Conservation (phyloP, 2,888 invertebrate genomes). For the Rhamnusium bicolor region DNA sequence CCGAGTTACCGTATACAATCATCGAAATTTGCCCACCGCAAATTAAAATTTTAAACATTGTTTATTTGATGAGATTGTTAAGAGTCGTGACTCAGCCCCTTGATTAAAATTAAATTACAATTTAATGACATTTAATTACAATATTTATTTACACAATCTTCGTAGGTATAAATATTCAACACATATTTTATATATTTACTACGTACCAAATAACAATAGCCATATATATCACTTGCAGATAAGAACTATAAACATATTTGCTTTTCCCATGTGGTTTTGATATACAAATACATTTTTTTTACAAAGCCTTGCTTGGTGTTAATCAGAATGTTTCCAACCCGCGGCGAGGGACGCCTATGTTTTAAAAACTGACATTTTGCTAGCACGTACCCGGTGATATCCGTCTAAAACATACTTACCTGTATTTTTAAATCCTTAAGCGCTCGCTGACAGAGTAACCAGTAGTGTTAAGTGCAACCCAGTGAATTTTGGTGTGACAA, state of each 20-base stretch:
- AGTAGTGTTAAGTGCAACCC: background rate
- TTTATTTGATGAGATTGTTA: background rate
- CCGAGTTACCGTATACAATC: no score
- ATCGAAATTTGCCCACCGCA: no score
- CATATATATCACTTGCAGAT: constrained; percentile 1
- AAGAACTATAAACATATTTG: constrained; percentile 15
- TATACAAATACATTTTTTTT: background rate
- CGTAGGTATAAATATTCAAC: background rate
- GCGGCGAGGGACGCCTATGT: constrained; percentile 42
- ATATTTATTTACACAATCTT: background rate
- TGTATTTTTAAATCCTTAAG: constrained; percentile 24
- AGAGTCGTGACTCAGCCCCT: background rate
- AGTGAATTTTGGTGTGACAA: constrained; percentile 19
- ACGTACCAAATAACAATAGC: constrained; percentile 13
- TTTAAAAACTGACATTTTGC: constrained; percentile 45
- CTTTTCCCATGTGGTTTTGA: constrained; percentile 12
- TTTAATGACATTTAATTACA: background rate
- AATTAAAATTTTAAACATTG: no score
- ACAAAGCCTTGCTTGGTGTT: background rate
- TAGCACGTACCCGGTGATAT: constrained; percentile 38
- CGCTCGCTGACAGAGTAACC: constrained; percentile 9
- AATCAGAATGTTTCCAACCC: background rate
- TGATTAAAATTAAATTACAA: background rate
- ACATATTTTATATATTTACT: background rate
- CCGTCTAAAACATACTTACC: constrained; percentile 41